A percentile compares a stretch with the other conserved stretches of the same genome.
Conservation (phyloP, 2,113 vertebrate species). For the Burhinus oedicnemus region DNA sequence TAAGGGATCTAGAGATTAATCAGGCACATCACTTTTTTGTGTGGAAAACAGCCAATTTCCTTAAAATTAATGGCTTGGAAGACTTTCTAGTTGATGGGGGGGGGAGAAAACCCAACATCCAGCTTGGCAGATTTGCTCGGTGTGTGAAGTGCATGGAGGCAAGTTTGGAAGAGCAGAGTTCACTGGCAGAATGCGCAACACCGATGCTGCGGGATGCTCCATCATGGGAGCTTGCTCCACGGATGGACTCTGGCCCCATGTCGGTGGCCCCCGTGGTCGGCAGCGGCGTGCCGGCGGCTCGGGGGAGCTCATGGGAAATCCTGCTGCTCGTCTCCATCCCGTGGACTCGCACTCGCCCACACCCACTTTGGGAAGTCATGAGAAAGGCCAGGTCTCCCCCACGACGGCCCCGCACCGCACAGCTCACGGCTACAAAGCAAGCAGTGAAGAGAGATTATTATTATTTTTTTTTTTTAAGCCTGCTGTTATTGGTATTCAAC, state of each 20-base stretch:
- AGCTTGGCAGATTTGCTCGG: background rate
- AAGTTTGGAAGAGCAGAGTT: background rate
- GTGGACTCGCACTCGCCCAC: accelerated
- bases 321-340: background rate
- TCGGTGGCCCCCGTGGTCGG: accelerated
- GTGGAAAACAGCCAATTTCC: background rate
- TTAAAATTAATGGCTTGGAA: constrained; percentile 4
- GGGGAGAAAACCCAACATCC: background rate
- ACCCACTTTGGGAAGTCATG: accelerated
- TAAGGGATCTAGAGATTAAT: background rate
- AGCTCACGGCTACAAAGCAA: background rate
- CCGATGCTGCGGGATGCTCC: background rate
- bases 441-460: background rate
- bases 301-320: accelerated
- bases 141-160: background rate
- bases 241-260: accelerated
- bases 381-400: background rate
- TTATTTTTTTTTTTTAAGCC: background rate
- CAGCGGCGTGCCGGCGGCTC: background rate
- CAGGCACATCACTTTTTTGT: background rate
- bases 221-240: accelerated
- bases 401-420: accelerated
- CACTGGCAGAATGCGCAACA: accelerated
- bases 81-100: background rate
- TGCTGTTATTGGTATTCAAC: background rate